Conservation (phyloP, 2,797 vertebrate genomes). For the Gila robusta region DNA sequence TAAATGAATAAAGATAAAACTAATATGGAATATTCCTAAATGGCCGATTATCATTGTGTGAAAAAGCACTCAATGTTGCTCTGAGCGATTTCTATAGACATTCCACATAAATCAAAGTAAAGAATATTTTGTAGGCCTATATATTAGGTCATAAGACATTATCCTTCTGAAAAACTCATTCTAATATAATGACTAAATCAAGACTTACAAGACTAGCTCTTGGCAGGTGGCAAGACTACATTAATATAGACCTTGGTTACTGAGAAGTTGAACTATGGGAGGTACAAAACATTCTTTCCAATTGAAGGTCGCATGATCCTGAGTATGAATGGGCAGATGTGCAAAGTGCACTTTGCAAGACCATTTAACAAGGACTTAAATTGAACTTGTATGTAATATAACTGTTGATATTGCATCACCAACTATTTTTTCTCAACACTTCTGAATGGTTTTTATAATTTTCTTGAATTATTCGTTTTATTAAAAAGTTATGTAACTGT, state of each 20-base stretch:
- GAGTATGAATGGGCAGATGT: constrained; percentile 20
- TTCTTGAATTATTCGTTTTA: background rate
- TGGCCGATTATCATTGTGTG: background rate
- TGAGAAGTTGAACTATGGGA: constrained; percentile 59
- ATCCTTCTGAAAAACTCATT: background rate
- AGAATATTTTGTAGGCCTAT: background rate
- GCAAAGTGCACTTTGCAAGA: constrained; percentile 7
- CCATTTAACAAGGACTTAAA: background rate
- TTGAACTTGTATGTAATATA: background rate
- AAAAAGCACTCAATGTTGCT: background rate
- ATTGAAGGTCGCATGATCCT: constrained; percentile 58
- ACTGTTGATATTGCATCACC: background rate
- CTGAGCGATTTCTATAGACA: background rate
- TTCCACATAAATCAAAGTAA: background rate
- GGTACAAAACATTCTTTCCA: constrained; percentile 57
- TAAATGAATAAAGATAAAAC: background rate
- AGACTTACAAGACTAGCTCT: background rate
- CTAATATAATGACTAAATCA: background rate
- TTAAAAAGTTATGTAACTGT: background rate
- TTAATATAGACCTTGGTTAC: constrained; percentile 46
- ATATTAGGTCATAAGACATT: background rate
- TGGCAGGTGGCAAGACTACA: constrained; percentile 34
- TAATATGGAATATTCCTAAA: background rate
- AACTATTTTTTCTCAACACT: background rate
- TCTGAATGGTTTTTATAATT: background rate